Evolutionary conservation across 1,140 invertebrate species (phyloP).

Genomic region (Bombyx mori): DNA sequence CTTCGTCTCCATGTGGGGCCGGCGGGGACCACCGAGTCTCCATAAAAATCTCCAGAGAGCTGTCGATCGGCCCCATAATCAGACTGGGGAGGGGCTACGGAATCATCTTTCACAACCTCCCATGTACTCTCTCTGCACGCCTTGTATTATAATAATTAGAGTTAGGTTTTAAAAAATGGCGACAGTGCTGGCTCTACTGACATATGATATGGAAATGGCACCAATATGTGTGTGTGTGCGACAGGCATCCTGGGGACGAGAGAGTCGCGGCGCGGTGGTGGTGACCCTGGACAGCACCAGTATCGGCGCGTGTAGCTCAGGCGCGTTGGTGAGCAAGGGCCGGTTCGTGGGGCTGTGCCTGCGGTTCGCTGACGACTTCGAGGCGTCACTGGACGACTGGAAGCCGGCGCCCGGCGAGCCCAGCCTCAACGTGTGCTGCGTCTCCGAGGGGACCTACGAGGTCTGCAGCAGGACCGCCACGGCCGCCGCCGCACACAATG

Average conservation of each 20-base stretch:
- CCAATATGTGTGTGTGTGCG: no score
- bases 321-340: slow-evolving; percentile 83
- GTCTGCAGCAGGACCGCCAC: slow-evolving; percentile 93
- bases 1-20: no score
- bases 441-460: slow-evolving; percentile 98
- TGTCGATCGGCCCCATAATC: no score
- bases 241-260: slow-evolving; percentile 74
- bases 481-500: slow-evolving; percentile 82
- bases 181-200: no score
- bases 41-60: no score
- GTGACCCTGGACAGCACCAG: slow-evolving; percentile 95
- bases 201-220: no score
- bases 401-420: slow-evolving; percentile 90
- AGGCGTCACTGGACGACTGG: slow-evolving; percentile 96
- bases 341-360: slow-evolving; percentile 91
- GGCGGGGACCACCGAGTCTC: no score
- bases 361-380: slow-evolving; percentile 96
- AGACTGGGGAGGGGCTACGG: no score
- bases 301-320: slow-evolving; percentile 91
- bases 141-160: no score
- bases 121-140: no score
- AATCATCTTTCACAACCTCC: no score
- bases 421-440: slow-evolving; percentile 92
- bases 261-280: slow-evolving; percentile 91
- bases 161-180: no score